phyloP scores from a whole-genome alignment of 37 sponge, comb jelly and placozoan genomes.

The Petrosia ficiformis region DNA sequence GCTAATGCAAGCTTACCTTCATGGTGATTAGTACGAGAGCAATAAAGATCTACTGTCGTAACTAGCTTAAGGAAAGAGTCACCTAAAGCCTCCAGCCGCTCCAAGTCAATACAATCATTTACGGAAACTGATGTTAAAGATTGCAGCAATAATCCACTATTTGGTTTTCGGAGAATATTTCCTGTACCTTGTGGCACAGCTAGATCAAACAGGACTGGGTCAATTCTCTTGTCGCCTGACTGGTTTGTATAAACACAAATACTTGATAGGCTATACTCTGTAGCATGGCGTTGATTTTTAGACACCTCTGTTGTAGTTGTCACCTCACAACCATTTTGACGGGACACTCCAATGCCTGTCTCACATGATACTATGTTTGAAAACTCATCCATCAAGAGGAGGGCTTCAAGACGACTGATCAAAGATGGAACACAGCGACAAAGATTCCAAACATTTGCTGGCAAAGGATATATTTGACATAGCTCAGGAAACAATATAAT shows the following conservation, averaged over 20 bases:
- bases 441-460: constrained; percentile 50
- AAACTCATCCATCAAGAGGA: constrained; percentile 63
- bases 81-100: constrained; percentile 90
- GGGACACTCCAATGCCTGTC: constrained; percentile 39
- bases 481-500: constrained; percentile 66
- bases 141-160: constrained; percentile 63
- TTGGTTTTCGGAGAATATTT: constrained; percentile 30
- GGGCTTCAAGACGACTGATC: constrained; percentile 80
- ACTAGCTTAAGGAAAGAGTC: constrained; percentile 92
- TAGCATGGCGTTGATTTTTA: too few species aligned
- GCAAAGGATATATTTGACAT: constrained; percentile 54
- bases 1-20: constrained; percentile 76
- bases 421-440: constrained; percentile 78
- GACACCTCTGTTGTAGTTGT: constrained; percentile 20
- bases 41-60: constrained; percentile 61
- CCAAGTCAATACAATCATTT: constrained; percentile 76
- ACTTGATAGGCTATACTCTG: too few species aligned
- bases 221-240: constrained; percentile 11
- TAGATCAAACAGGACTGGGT: not conserved
- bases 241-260: constrained; percentile 57
- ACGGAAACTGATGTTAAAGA: constrained; percentile 74
- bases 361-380: constrained; percentile 3
- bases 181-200: not conserved
- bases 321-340: not conserved
- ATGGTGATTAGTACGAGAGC: constrained; percentile 35